Evolutionary conservation across 2,888 invertebrate species (phyloP).

Genomic region (Crepidodera aurea): DNA sequence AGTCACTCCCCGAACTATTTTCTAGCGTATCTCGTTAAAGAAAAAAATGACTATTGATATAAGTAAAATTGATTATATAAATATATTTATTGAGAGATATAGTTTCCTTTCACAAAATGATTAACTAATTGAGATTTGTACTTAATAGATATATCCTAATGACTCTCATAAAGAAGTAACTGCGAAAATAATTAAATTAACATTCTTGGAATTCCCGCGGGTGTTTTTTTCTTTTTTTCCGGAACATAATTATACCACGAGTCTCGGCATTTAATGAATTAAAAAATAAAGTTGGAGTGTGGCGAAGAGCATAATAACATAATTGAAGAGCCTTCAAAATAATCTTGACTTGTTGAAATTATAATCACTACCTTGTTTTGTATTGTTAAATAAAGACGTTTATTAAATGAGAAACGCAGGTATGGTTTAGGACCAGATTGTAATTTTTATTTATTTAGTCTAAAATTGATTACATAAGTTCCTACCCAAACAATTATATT

Average conservation of each 20-base stretch:
- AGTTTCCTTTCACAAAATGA: too few species aligned
- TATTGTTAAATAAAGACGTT: constrained; percentile 26
- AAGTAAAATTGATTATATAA: too few species aligned
- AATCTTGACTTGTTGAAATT: constrained; percentile 37
- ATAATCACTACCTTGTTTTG: constrained; percentile 38
- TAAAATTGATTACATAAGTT: too few species aligned
- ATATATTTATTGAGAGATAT: too few species aligned
- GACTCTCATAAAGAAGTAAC: constrained; percentile 21
- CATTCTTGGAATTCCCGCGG: constrained; percentile 31
- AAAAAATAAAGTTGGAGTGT: constrained; percentile 28
- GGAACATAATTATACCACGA: constrained; percentile 35
- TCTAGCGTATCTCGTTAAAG: too few species aligned
- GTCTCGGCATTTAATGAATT: constrained; percentile 26
- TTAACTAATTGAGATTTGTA: too few species aligned
- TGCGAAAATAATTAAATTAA: constrained; percentile 37
- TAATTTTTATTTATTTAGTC: too few species aligned
- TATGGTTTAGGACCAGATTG: neutral
- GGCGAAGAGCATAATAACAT: constrained; percentile 38
- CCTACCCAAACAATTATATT: too few species aligned
- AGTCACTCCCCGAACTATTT: too few species aligned
- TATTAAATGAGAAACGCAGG: constrained; percentile 11
- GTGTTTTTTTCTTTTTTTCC: constrained; percentile 33
- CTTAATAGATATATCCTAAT: neutral
- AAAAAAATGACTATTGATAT: too few species aligned
- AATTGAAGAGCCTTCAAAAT: constrained; percentile 41